Conservation (phyloP, 2,888 invertebrate species). For the Hydroisotoma schaefferi region DNA sequence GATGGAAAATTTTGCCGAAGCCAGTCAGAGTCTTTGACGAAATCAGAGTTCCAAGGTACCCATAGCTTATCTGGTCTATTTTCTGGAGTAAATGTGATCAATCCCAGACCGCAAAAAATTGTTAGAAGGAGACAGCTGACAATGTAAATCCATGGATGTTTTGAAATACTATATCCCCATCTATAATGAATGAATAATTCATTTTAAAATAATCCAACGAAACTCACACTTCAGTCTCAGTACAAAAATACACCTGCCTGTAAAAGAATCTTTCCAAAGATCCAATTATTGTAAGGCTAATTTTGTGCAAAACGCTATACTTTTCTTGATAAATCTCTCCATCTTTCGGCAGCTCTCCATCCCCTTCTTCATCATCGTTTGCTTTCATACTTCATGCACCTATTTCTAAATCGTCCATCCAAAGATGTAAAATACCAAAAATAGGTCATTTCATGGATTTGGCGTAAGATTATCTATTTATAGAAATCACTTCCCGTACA, state of each 20-base stretch:
- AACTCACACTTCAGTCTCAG: too few species aligned
- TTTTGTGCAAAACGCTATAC: conserved; percentile 6
- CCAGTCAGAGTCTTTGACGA: conserved; percentile 49
- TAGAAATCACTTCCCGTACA: too few species aligned
- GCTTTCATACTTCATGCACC: too few species aligned
- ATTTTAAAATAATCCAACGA: too few species aligned
- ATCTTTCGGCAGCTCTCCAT: background rate
- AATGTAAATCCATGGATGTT: conserved; percentile 40
- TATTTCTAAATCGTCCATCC: too few species aligned
- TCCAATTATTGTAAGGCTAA: conserved; percentile 37
- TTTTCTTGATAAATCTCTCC: background rate
- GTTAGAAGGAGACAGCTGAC: conserved; percentile 36
- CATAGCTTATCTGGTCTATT: conserved; percentile 49
- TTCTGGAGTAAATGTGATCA: conserved; percentile 44
- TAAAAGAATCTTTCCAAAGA: conserved; percentile 42
- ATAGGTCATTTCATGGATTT: too few species aligned
- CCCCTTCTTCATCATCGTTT: background rate
- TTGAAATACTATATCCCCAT: conserved; percentile 46
- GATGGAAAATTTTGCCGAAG: conserved; percentile 49
- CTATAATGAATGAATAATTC: conserved; percentile 27
- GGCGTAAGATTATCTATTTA: too few species aligned
- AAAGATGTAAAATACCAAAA: too few species aligned
- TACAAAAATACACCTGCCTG: conserved; percentile 28
- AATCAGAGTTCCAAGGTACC: conserved; percentile 50
- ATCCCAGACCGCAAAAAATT: conserved; percentile 36